Base-by-base conservation (phyloP, 2,888 invertebrate species). In the Ornithoptera alexandrae region DNA sequence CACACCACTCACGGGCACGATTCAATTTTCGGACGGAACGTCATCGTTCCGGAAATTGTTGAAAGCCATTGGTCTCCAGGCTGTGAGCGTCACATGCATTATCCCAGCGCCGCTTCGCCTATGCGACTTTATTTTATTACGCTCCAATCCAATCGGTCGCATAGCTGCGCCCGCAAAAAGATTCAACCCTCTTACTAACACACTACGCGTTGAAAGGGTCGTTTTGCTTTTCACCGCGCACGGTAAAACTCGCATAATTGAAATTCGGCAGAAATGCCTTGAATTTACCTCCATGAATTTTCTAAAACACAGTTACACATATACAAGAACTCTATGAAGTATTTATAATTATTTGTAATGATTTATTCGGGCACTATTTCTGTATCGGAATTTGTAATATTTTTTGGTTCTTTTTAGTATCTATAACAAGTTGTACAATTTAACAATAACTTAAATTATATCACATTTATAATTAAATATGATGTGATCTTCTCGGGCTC, bases 11-110 rank as follows among this genome's bases (percentile, higher is more conserved):
- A 71, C 69, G 72, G 71, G 65, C 73, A 69, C 74, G 76, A 80
- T 78, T 79, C 78, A 78, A 81, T 80, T 80, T 78, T 76, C 75
- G 74, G 72, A 71, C 69, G 72, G 75, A 74, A 73, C 75, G 72
- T 74, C 74, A 74, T 73, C 74, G 72, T 71, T 59, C 67, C 78
- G 81, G 80, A 80, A 79, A 79, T 80, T 77, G 78, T 76, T 76
- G 76, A 78, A 76, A 77, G 75, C 76, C 76, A 74, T 75, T 71
- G 74, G 74, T 71, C 71, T 73, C 73, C 74, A 68, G 71, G 72
- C 70, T 71, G 66, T 68, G 65, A 64, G 69, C 65, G 62, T 66
- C 56, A 68, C 69, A 64, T 67, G 67, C 61, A 71, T 71, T 68
- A 69, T n/a, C 58, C 53, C 59, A 10, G 30, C 42, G 65, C 62